Base-by-base conservation (phyloP, 2,888 invertebrate genomes). In the Meliscaeva auricollis region DNA sequence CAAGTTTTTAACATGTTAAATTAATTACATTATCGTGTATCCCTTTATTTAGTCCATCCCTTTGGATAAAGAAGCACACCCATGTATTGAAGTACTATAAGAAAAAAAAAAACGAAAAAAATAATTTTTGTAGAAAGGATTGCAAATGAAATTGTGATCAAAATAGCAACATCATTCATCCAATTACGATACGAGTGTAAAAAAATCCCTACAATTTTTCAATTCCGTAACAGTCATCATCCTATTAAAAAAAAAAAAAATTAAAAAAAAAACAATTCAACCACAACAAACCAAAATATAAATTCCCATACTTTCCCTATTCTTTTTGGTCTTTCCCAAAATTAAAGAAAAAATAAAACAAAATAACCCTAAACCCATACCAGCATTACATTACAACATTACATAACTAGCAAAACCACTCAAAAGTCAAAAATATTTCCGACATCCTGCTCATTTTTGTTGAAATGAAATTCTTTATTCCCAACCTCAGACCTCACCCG, bases 371-470 rank as follows among this genome's bases (percentile, higher is more conserved):
- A 15, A 15, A 44, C 38, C 58, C 8, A 8, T 30, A 54, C 54
- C 35, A 48, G 9, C 35, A 41, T 52, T 9, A 17, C 13, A 20
- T 50, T 68, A n/a, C 20, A 64, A 75, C 41, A 70, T 76, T 70
- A 64, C 79, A 58, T 79, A 79, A 70, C 79, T 58, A 69, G 60
- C 69, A 73, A 74, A 75, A 84, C 83, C 74, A 80, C 83, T 75
- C 69, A 44, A 66, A 84, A 84, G 52, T 79, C 83, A 56, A 66
- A 84, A 79, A 46, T 79, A 79, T 84, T 83, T 74, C 69, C 62
- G 73, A 56, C 78, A 69, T 56, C 73, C 20, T 46, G 58, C 75
- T 84, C 32, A 66, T 66, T 66, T 80, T 68, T 80, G 84, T 60
- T 75, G 38, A 70, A 38, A 80, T 75, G 52, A 72, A 84, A 80